Percentiles rank a stretch among this genome's conserved stretches.
These are phyloP conservation scores for Bujurquina vittata DNA, from an alignment of 2,113 vertebrate genomes.

Conservation along the genomic window DNA sequence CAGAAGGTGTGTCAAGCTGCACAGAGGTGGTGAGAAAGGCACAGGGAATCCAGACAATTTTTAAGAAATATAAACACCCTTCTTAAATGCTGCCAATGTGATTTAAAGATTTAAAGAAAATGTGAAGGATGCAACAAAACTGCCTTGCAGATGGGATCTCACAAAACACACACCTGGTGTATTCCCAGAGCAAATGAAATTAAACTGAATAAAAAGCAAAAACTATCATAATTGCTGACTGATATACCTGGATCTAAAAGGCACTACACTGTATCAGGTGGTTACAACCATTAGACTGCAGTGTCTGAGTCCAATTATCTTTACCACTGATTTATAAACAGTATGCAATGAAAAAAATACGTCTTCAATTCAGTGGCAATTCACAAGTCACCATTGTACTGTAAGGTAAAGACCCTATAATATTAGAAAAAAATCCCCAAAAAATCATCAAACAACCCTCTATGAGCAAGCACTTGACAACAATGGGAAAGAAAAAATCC, in stretches of 20 bases:
- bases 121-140: too few relatives aligned
- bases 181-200: background rate
- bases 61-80: background rate
- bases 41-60: too few relatives aligned
- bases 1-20: too few relatives aligned
- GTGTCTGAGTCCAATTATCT: slow-evolving; percentile 19
- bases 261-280: slow-evolving; percentile 32
- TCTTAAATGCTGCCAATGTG: too few relatives aligned
- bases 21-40: too few relatives aligned
- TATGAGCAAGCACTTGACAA: background rate
- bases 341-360: slow-evolving; percentile 21
- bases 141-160: background rate
- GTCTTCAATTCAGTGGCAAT: background rate
- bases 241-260: background rate
- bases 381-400: too few relatives aligned
- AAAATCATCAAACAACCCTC: background rate
- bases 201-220: background rate
- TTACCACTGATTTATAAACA: slow-evolving; percentile 12
- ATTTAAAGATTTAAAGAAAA: too few relatives aligned
- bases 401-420: too few relatives aligned
- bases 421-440: background rate
- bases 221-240: background rate
- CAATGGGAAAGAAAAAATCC: background rate
- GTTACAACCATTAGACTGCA: slow-evolving; percentile 30
- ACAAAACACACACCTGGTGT: background rate